Percentiles rank a stretch among this genome's conserved stretches.
Evolutionary conservation across 2,888 invertebrate species (phyloP).

Genomic region (Melitaea athalia): DNA sequence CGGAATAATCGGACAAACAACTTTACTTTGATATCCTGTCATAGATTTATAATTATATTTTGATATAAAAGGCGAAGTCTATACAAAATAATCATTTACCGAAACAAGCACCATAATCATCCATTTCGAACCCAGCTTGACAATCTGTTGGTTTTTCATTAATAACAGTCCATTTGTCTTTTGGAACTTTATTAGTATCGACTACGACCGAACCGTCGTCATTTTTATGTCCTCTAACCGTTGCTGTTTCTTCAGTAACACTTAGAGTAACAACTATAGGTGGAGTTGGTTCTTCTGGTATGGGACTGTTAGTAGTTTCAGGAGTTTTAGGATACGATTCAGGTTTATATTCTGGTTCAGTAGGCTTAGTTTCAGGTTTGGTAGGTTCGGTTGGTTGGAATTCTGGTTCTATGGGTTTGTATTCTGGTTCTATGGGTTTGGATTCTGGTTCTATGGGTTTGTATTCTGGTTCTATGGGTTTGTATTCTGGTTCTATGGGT

Average conservation of each 20-base stretch:
- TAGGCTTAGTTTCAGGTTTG: background rate
- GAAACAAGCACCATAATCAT: conserved; percentile 81
- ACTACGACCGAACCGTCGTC: conserved; percentile 58
- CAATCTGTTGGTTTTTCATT: conserved; percentile 60
- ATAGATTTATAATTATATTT: no score
- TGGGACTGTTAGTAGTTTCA: conserved; percentile 49
- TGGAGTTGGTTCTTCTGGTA: conserved; percentile 43
- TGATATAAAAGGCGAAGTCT: background rate
- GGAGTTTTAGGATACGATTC: conserved; percentile 25
- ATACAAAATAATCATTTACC: conserved; percentile 51
- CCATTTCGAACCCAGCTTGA: conserved; percentile 78
- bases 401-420: conserved; percentile 11
- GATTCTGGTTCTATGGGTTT: background rate
- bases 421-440: background rate
- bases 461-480: background rate
- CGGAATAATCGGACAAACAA: no score
- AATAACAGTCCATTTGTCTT: conserved; percentile 62
- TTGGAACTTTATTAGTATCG: conserved; percentile 57
- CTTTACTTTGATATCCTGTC: no score
- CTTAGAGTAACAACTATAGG: conserved; percentile 52
- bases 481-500: background rate
- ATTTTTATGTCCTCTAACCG: conserved; percentile 49
- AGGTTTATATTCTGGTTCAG: background rate
- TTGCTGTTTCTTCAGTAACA: conserved; percentile 53
- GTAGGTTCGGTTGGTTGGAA: background rate